Conservation (phyloP, 2,113 vertebrate species). For the Turnix velox region DNA sequence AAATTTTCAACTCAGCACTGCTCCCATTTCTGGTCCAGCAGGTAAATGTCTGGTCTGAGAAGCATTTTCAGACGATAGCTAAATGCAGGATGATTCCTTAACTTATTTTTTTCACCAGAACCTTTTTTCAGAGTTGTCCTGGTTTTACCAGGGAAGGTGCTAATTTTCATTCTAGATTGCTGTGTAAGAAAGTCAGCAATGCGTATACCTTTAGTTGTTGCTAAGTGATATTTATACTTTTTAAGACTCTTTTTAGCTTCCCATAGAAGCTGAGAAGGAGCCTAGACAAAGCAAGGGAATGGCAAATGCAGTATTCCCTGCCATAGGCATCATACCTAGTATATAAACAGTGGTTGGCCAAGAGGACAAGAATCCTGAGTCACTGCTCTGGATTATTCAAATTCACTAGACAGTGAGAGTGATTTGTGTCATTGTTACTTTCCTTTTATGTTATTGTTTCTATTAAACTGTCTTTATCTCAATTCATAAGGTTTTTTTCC, state of each 20-base stretch:
- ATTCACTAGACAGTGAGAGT: not conserved
- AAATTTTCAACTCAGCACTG: constrained; percentile 17
- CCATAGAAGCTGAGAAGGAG: not conserved
- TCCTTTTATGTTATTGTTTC: not conserved
- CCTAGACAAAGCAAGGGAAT: not conserved
- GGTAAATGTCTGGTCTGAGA: constrained; percentile 44
- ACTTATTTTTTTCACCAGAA: not conserved
- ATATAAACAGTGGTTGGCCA: not conserved
- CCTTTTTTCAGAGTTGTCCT: not conserved
- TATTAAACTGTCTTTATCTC: not conserved
- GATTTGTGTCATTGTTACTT: not conserved
- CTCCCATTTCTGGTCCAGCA: constrained; percentile 67
- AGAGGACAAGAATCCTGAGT: not conserved
- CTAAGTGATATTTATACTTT: not conserved
- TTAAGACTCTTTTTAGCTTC: not conserved
- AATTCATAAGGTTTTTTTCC: not conserved
- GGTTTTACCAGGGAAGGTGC: not conserved
- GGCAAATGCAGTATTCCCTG: not conserved
- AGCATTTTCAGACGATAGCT: not conserved
- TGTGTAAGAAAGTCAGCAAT: not conserved
- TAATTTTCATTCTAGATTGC: not conserved
- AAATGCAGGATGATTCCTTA: not conserved
- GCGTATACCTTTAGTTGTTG: not conserved
- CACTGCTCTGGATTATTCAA: not conserved
- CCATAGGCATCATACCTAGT: not conserved